These are phyloP conservation scores for Thalassoma bifasciatum DNA, from an alignment of 2,113 vertebrate genomes.

Conservation along the genomic window DNA sequence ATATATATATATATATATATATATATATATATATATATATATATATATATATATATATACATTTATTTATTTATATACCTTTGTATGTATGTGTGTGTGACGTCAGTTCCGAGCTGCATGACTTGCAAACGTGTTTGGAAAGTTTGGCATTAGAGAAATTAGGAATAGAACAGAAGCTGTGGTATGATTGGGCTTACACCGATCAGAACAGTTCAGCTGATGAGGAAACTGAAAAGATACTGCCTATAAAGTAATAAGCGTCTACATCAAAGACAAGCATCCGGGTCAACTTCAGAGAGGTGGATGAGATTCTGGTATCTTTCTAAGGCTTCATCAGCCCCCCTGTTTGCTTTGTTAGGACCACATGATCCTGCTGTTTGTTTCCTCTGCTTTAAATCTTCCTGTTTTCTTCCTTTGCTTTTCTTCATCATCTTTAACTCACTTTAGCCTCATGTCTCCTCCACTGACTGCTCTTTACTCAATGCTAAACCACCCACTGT, in stretches of 20 bases:
- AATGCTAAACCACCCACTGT: background rate
- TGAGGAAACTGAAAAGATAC: background rate
- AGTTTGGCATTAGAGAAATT: no score
- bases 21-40: no score
- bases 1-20: no score
- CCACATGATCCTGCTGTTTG: conserved; percentile 23
- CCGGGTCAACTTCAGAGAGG: conserved; percentile 18
- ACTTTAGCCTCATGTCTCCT: background rate
- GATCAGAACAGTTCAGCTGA: background rate
- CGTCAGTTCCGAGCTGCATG: no score
- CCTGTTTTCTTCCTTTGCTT: conserved; percentile 2
- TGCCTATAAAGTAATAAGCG: conserved; percentile 21
- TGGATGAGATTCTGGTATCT: conserved; percentile 15
- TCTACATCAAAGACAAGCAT: conserved; percentile 6
- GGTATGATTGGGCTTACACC: no score
- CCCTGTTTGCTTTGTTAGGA: conserved; percentile 34
- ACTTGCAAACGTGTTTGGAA: no score
- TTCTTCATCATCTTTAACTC: background rate
- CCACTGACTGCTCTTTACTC: background rate
- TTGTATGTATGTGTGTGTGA: no score
- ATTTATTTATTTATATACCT: no score
- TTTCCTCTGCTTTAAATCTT: conserved; percentile 21
- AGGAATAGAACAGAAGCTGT: no score
- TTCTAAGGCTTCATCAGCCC: background rate
- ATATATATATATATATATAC: no score